Evolutionary conservation across 2,888 invertebrate species (phyloP).

Genomic region (Anarsia innoxiella): DNA sequence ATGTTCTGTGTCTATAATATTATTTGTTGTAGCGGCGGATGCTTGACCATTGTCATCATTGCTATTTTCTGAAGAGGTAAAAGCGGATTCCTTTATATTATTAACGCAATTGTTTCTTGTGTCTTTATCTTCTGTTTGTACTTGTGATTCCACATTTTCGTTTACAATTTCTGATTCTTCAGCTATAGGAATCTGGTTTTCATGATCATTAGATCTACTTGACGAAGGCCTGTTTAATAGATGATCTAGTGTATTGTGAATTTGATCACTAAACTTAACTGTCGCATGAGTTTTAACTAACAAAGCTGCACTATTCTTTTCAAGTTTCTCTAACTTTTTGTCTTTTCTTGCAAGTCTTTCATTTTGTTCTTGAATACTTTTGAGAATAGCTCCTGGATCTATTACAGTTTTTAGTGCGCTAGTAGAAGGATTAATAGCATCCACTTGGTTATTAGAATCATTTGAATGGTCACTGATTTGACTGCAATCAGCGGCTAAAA

Average conservation of each 20-base stretch:
- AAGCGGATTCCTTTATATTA: no score
- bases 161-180: no score
- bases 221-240: slow-evolving; percentile 28
- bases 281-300: slow-evolving; percentile 20
- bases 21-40: no score
- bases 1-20: background rate
- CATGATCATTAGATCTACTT: slow-evolving; percentile 13
- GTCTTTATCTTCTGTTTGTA: no score
- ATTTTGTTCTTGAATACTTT: slow-evolving; percentile 34
- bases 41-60: no score
- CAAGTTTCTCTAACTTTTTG: slow-evolving; percentile 18
- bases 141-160: no score
- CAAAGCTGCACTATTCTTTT: slow-evolving; percentile 16
- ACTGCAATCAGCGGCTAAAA: slow-evolving; percentile 18
- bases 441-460: background rate
- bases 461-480: slow-evolving; percentile 2
- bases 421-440: no score
- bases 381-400: slow-evolving; percentile 36
- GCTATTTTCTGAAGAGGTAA: no score
- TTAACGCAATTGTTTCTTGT: no score
- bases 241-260: slow-evolving; percentile 21
- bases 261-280: slow-evolving; percentile 15
- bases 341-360: slow-evolving; percentile 23
- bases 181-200: no score
- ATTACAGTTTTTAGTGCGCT: slow-evolving; percentile 14